A percentile compares a stretch with the other conserved stretches of the same genome.
These are phyloP conservation scores for Spheniscus mendiculus DNA, from an alignment of 2,113 vertebrate species.

Conservation along the genomic window DNA sequence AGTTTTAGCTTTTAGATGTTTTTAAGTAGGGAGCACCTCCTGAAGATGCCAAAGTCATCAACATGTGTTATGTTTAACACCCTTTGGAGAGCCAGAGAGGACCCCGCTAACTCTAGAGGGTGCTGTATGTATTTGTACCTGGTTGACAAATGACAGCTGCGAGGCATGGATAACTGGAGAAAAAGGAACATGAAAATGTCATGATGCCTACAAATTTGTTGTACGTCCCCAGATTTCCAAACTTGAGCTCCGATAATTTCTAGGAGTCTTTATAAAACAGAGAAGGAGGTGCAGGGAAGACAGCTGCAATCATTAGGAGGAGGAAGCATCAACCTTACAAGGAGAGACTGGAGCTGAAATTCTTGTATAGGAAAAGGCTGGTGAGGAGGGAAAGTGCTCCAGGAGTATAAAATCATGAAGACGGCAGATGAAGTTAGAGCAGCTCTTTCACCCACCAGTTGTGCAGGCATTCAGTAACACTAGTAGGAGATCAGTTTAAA, in stretches of 20 bases:
- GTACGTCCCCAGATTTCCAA: not conserved
- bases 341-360: not conserved
- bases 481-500: not conserved
- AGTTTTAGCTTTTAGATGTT: not conserved
- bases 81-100: not conserved
- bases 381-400: not conserved
- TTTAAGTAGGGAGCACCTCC: not conserved
- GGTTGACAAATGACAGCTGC: not conserved
- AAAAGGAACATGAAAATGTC: rapidly evolving
- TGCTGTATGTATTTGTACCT: not conserved
- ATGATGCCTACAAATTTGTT: not conserved
- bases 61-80: not conserved
- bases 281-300: not conserved
- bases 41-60: not conserved
- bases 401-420: not conserved
- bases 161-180: not conserved
- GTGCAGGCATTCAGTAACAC: not conserved
- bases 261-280: not conserved
- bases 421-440: not conserved
- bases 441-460: not conserved
- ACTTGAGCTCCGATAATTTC: not conserved
- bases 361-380: not conserved
- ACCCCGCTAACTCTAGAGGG: not conserved
- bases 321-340: not conserved
- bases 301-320: not conserved